Conservation (phyloP, 2,888 invertebrate genomes). For the Sialis fuliginosa region DNA sequence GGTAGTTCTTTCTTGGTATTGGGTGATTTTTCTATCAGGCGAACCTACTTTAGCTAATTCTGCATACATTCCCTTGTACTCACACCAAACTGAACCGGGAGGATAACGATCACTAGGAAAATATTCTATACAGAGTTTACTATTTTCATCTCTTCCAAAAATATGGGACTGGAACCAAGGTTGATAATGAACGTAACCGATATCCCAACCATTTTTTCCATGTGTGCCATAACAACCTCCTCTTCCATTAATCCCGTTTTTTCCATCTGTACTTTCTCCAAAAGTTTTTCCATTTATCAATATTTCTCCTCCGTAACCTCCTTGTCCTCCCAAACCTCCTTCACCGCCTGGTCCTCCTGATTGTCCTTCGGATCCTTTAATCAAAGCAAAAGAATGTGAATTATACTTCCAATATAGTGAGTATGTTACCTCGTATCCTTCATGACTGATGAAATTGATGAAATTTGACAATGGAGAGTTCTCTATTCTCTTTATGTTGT, state of each 20-base stretch:
- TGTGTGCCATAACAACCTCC: constrained; percentile 9
- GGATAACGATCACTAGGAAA: background rate
- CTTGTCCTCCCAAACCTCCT: constrained; percentile 11
- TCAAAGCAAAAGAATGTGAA: constrained; percentile 8
- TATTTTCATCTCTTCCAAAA: background rate
- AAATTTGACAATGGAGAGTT: background rate
- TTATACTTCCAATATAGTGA: background rate
- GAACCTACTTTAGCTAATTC: background rate
- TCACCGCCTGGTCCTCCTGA: constrained; percentile 10
- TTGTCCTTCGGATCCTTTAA: constrained; percentile 10
- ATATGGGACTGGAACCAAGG: background rate
- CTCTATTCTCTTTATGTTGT: too few species aligned
- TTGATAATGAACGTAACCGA: constrained; percentile 7
- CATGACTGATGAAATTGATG: background rate
- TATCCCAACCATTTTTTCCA: constrained; percentile 12
- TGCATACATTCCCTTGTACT: background rate
- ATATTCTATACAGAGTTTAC: background rate
- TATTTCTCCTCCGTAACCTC: constrained; percentile 11
- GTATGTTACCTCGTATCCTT: background rate
- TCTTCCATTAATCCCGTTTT: constrained; percentile 8
- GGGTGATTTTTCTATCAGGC: background rate
- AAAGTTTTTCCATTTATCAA: constrained; percentile 4
- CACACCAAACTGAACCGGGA: too few species aligned
- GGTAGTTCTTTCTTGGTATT: constrained; percentile 2
- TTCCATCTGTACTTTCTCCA: constrained; percentile 5